Evolutionary conservation across 2,113 vertebrate species (phyloP).

Genomic region (Meles meles): DNA sequence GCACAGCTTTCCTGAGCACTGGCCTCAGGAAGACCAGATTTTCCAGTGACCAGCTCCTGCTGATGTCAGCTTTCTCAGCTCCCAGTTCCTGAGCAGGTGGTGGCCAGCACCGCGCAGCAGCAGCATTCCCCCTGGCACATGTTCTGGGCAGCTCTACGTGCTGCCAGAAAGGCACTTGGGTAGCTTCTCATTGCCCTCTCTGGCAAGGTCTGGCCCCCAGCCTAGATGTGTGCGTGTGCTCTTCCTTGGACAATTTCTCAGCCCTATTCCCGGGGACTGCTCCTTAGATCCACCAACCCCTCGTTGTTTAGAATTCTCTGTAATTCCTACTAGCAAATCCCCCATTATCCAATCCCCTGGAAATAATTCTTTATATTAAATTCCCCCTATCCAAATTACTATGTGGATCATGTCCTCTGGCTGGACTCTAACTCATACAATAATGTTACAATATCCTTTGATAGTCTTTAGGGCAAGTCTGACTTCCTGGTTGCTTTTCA

Average conservation of each 20-base stretch:
- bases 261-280: not conserved
- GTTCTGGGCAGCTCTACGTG: not conserved
- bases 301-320: not conserved
- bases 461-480: not conserved
- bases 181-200: not conserved
- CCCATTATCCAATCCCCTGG: not conserved
- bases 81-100: not conserved
- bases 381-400: not conserved
- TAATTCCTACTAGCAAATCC: not conserved
- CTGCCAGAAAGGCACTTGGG: no score
- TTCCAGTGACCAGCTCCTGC: not conserved
- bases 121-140: no score
- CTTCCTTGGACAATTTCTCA: not conserved
- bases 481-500: not conserved
- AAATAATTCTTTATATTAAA: not conserved
- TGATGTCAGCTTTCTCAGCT: not conserved
- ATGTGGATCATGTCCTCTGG: not conserved
- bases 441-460: not conserved
- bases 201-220: not conserved
- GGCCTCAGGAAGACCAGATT: not conserved
- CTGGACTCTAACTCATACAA: not conserved
- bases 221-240: not conserved
- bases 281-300: not conserved
- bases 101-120: not conserved
- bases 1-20: not conserved